Percentiles rank a stretch among this genome's conserved stretches.
These are phyloP conservation scores for Atopsyche davidsoni DNA, from an alignment of 1,140 invertebrate genomes.

Conservation along the genomic window DNA sequence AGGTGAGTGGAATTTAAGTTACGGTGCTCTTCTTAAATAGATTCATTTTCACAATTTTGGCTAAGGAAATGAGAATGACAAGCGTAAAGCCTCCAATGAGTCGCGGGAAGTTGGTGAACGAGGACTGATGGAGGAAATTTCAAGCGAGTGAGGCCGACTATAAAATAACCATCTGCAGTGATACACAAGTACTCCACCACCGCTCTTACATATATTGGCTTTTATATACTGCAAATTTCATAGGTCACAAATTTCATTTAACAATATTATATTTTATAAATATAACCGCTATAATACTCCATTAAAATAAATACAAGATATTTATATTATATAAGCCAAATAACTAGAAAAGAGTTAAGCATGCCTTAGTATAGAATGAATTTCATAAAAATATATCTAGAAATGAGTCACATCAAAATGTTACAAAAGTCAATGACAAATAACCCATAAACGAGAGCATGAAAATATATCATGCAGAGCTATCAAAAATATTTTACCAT, in stretches of 20 bases:
- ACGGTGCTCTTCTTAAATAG: no score
- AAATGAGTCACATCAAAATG: slow-evolving; percentile 17
- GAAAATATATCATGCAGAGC: slow-evolving; percentile 15
- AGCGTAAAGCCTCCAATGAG: no score
- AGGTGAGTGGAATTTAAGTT: no score
- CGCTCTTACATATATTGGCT: no score
- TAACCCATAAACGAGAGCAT: not conserved
- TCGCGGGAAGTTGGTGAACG: no score
- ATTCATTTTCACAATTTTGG: no score
- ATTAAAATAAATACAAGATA: slow-evolving; percentile 19
- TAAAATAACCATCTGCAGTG: no score
- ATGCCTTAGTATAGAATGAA: slow-evolving; percentile 12
- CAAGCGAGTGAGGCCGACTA: no score
- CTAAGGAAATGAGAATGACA: no score
- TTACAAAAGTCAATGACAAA: slow-evolving; percentile 8
- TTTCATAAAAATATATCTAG: slow-evolving; percentile 21
- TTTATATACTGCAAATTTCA: not conserved
- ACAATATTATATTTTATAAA: slow-evolving; percentile 15
- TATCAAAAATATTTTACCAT: slow-evolving; percentile 1
- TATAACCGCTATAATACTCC: not conserved
- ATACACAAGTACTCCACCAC: no score
- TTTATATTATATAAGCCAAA: slow-evolving; percentile 20
- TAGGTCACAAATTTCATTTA: slow-evolving; percentile 11
- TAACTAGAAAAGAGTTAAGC: slow-evolving; percentile 17
- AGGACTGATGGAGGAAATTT: no score